These are phyloP conservation scores for Parazoanthus atlanticus DNA, from an alignment of 92 coral and sea anemone species.

Conservation along the genomic window DNA sequence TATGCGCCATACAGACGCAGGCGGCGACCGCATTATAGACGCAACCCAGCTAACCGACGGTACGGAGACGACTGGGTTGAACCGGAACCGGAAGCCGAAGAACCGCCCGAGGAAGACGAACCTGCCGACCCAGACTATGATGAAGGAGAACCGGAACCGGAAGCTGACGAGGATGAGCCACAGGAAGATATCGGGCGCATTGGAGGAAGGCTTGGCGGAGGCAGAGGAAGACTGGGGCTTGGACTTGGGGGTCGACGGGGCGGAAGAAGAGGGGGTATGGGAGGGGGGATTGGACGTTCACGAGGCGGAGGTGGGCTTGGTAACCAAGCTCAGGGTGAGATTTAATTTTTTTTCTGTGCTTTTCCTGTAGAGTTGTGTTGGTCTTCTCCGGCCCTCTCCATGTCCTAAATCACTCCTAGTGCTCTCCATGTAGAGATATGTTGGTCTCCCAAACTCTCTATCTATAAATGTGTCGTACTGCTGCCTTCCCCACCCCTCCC, in stretches of 20 bases:
- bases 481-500: not conserved
- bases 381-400: too few species aligned
- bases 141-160: constrained; percentile 40
- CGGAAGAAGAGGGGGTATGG: not conserved
- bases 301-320: constrained; percentile 47
- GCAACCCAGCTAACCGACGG: constrained; percentile 5
- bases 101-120: constrained; percentile 38
- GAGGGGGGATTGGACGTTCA: not conserved
- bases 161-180: constrained; percentile 31
- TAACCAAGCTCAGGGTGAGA: constrained; percentile 1
- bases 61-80: constrained; percentile 40
- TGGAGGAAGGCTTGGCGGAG: constrained; percentile 14
- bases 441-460: too few species aligned
- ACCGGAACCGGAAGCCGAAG: constrained; percentile 39
- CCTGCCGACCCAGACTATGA: constrained; percentile 23
- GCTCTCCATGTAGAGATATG: too few species aligned
- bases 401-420: too few species aligned
- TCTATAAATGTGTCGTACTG: too few species aligned
- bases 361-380: too few species aligned
- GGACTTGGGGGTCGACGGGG: constrained; percentile 3
- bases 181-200: constrained; percentile 17
- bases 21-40: constrained; percentile 25
- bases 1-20: not conserved
- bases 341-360: not conserved
- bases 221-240: not conserved